Evolutionary conservation across 2,797 vertebrate species (phyloP).

Genomic region (Channa striata): DNA sequence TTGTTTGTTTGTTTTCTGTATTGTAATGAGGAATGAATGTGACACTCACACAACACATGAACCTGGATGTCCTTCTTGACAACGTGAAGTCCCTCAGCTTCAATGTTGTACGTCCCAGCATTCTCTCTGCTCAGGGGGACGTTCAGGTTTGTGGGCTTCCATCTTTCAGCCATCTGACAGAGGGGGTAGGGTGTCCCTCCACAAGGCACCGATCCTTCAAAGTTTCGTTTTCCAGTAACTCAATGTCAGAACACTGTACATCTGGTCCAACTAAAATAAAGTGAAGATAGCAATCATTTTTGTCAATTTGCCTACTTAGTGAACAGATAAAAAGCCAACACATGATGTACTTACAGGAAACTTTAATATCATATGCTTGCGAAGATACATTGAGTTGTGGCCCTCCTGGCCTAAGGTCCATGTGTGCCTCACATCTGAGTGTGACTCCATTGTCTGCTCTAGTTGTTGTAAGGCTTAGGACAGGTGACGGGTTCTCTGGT

Average conservation of each 20-base stretch:
- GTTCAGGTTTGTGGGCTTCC: rapidly evolving
- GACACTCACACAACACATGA: conserved; percentile 70
- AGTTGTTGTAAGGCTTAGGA: conserved; percentile 23
- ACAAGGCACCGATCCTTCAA: conserved; percentile 46
- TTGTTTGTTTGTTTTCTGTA: not conserved
- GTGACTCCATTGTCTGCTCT: conserved; percentile 53
- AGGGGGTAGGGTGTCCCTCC: conserved; percentile 59
- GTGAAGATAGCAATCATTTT: not conserved
- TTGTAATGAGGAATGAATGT: not conserved
- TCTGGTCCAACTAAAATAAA: conserved; percentile 68
- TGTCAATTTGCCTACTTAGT: too few relatives aligned
- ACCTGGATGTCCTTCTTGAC: rapidly evolving
- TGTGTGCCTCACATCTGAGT: conserved; percentile 73
- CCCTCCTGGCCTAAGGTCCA: conserved; percentile 71
- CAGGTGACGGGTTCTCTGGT: conserved; percentile 12
- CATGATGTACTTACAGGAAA: conserved; percentile 67
- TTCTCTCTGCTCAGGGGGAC: conserved; percentile 35
- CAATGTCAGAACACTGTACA: conserved; percentile 6
- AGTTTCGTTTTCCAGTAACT: conserved; percentile 54
- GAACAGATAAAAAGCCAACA: not conserved
- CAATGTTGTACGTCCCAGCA: conserved; percentile 38
- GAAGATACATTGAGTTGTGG: conserved; percentile 45
- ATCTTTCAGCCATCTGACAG: conserved; percentile 37
- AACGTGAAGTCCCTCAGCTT: rapidly evolving
- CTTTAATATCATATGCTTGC: conserved; percentile 15